Evolutionary conservation across 1,140 invertebrate genomes (phyloP).

Genomic region (Protaetia brevitarsis): DNA sequence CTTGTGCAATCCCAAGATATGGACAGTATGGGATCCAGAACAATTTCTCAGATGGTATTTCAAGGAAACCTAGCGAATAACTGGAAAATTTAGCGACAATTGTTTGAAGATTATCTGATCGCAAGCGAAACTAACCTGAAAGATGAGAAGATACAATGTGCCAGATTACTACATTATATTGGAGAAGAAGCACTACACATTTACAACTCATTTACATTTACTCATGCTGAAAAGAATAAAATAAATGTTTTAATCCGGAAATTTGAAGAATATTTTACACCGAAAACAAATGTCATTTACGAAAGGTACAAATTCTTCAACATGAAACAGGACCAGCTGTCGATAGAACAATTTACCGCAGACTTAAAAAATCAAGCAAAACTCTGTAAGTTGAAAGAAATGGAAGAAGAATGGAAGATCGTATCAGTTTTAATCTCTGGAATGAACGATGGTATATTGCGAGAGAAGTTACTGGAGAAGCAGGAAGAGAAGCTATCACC

Average conservation of each 20-base stretch:
- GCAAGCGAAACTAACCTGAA: slow-evolving; percentile 38
- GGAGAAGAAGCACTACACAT: slow-evolving; percentile 42
- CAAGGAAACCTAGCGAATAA: slow-evolving; percentile 38
- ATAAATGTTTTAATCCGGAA: slow-evolving; percentile 29
- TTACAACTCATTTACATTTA: slow-evolving; percentile 41
- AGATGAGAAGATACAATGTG: slow-evolving; percentile 37
- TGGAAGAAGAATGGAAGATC: background rate
- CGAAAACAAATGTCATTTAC: slow-evolving; percentile 31
- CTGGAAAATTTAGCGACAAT: slow-evolving; percentile 39
- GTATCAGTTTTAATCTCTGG: background rate
- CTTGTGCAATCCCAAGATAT: background rate
- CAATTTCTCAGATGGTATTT: background rate
- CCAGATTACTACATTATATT: slow-evolving; percentile 38
- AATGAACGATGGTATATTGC: background rate
- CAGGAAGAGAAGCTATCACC: background rate
- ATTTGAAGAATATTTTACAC: slow-evolving; percentile 34
- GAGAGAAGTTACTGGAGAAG: background rate
- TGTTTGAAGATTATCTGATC: slow-evolving; percentile 37
- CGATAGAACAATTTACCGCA: slow-evolving; percentile 17
- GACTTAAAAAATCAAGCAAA: slow-evolving; percentile 5
- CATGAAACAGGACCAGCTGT: slow-evolving; percentile 17
- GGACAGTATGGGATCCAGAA: background rate
- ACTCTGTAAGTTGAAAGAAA: background rate
- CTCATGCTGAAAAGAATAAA: slow-evolving; percentile 36
- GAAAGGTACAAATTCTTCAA: slow-evolving; percentile 34